These are phyloP conservation scores for Callopanchax toddi DNA, from an alignment of 2,113 vertebrate species.

Conservation along the genomic window DNA sequence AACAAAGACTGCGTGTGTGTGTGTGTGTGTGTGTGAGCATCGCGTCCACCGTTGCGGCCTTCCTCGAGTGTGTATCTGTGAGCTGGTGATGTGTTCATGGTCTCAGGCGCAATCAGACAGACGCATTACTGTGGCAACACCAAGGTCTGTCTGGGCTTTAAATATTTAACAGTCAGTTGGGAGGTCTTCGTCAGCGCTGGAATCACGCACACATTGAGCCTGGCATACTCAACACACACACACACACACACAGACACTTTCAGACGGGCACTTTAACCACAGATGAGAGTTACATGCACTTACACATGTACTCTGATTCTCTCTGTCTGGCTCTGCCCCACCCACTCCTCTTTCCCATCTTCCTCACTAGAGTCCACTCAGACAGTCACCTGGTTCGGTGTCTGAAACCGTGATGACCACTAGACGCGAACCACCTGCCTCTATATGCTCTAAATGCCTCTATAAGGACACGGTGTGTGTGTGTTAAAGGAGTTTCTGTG, in stretches of 20 bases:
- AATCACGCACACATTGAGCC: conserved; percentile 9
- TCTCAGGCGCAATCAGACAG: conserved; percentile 60
- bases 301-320: conserved; percentile 41
- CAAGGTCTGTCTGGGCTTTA: conserved; percentile 66
- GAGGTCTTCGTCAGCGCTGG: conserved; percentile 35
- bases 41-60: conserved; percentile 25
- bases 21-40: background rate
- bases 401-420: conserved; percentile 48
- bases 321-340: conserved; percentile 26
- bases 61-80: background rate
- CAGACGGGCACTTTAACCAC: conserved; percentile 55
- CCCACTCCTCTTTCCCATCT: conserved; percentile 21
- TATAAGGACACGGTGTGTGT: conserved; percentile 3
- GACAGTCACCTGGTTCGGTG: conserved; percentile 45
- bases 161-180: conserved; percentile 76
- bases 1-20: conserved; percentile 5
- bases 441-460: conserved; percentile 15
- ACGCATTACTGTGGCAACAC: conserved; percentile 69
- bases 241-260: conserved; percentile 17
- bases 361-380: conserved; percentile 47
- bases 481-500: conserved; percentile 3
- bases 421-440: conserved; percentile 47
- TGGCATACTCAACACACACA: background rate
- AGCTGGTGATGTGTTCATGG: conserved; percentile 7
- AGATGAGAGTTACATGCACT: conserved; percentile 52